Conservation (phyloP, 2,113 vertebrate species). For the Helogale parvula region DNA sequence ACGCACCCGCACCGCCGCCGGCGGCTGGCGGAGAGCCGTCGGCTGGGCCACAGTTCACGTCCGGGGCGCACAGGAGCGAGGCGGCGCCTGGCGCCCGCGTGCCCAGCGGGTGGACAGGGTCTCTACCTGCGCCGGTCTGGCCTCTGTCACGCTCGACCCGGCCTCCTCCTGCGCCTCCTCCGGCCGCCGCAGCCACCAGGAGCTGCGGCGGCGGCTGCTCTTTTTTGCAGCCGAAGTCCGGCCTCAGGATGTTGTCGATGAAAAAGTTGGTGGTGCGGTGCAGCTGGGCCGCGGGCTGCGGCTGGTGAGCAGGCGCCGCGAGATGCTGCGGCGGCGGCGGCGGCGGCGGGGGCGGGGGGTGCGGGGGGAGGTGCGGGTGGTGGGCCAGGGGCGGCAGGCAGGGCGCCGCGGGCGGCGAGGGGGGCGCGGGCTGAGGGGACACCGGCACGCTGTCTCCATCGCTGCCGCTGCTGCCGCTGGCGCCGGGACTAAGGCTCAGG, state of each 20-base stretch:
- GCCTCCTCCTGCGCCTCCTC: constrained; percentile 72
- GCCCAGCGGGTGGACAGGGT: constrained; percentile 90
- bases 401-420: constrained; percentile 80
- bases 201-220: constrained; percentile 83
- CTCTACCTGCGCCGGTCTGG: constrained; percentile 90
- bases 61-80: constrained; percentile 90
- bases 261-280: constrained; percentile 97
- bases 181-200: constrained; percentile 63
- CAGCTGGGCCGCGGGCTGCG: constrained; percentile 89
- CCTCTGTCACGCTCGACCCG: constrained; percentile 82
- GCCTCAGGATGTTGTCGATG: constrained; percentile 97
- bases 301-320: constrained; percentile 81
- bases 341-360: constrained; percentile 78
- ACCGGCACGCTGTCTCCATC: constrained; percentile 92
- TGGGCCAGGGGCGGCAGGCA: constrained; percentile 80
- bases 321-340: constrained; percentile 63
- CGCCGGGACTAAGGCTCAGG: constrained; percentile 80
- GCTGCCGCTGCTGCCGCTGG: constrained; percentile 88
- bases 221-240: constrained; percentile 96
- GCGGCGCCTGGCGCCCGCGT: constrained; percentile 87
- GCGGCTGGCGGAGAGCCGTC: constrained; percentile 90
- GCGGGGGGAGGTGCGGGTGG: constrained; percentile 88
- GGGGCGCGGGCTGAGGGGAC: constrained; percentile 90
- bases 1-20: constrained; percentile 76
- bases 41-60: constrained; percentile 90